Conservation (phyloP, 1,140 invertebrate genomes). For the Euglossa dilemma region DNA sequence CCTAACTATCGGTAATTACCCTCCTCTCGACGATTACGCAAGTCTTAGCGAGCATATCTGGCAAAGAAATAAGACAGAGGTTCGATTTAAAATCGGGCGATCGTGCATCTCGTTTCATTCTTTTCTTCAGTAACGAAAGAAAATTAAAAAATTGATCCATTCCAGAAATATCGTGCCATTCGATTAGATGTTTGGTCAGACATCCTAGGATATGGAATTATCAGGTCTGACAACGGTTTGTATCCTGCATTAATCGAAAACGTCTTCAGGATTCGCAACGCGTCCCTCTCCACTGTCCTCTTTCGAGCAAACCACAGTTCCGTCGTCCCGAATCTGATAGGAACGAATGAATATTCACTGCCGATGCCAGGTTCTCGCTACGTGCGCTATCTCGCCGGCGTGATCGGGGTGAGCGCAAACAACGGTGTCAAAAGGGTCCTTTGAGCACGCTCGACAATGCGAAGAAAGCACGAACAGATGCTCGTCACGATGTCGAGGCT, state of each 20-base stretch:
- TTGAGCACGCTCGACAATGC: conserved; percentile 50
- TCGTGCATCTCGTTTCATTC: too few relatives aligned
- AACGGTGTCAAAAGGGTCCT: conserved; percentile 64
- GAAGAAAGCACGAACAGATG: conserved; percentile 61
- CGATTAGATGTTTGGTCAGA: too few relatives aligned
- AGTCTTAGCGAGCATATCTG: background rate
- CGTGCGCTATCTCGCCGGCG: conserved; percentile 61
- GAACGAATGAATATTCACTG: conserved; percentile 64
- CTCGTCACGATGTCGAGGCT: conserved; percentile 53
- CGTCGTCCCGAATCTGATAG: conserved; percentile 55
- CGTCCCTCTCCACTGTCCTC: background rate
- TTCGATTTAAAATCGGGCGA: too few relatives aligned
- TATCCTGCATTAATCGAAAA: too few relatives aligned
- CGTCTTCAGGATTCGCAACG: background rate
- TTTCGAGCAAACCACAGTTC: conserved; percentile 20
- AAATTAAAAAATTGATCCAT: too few relatives aligned
- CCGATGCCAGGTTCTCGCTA: conserved; percentile 57
- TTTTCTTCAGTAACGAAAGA: too few relatives aligned
- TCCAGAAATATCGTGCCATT: too few relatives aligned
- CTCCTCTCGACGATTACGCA: too few relatives aligned
- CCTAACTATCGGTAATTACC: too few relatives aligned
- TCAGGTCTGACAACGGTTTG: too few relatives aligned
- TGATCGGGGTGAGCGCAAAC: conserved; percentile 49
- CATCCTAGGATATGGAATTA: too few relatives aligned
- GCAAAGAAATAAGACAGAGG: too few relatives aligned